A percentile compares a stretch with the other conserved stretches of the same genome.
Conservation (phyloP, 1,140 invertebrate genomes). For the Globodera rostochiensis region DNA sequence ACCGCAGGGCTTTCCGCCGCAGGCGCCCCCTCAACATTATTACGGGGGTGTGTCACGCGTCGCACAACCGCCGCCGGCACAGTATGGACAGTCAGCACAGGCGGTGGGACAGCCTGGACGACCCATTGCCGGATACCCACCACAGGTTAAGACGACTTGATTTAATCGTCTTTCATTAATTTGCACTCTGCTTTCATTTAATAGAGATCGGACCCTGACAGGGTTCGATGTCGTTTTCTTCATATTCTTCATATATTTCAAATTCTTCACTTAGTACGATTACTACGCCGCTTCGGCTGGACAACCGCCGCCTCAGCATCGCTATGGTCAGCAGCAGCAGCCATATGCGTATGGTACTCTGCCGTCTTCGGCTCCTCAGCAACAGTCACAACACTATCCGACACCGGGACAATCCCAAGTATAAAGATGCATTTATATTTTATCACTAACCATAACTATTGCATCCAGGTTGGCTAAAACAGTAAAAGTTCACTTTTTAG, state of each 20-base stretch:
- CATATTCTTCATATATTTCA: background rate
- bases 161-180: too few relatives aligned
- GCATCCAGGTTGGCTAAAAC: background rate
- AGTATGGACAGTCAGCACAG: slow-evolving; percentile 29
- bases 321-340: slow-evolving; percentile 14
- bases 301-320: slow-evolving; percentile 8
- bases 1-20: slow-evolving; percentile 38
- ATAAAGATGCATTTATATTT: background rate
- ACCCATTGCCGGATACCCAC: slow-evolving; percentile 7
- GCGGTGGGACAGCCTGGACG: slow-evolving; percentile 10
- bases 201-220: too few relatives aligned
- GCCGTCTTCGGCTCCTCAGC: slow-evolving; percentile 12
- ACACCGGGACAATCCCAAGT: slow-evolving; percentile 24
- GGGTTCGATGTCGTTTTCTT: background rate
- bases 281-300: slow-evolving; percentile 9
- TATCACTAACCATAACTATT: background rate
- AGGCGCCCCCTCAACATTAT: slow-evolving; percentile 38
- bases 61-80: slow-evolving; percentile 22
- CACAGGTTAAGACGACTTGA: slow-evolving; percentile 5
- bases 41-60: slow-evolving; percentile 18
- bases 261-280: slow-evolving; percentile 16
- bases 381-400: slow-evolving; percentile 35
- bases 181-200: too few relatives aligned
- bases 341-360: background rate
- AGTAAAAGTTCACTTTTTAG: background rate